These are phyloP conservation scores for Tetranychus cinnabarinus DNA, from an alignment of 1,140 invertebrate species.

Conservation along the genomic window DNA sequence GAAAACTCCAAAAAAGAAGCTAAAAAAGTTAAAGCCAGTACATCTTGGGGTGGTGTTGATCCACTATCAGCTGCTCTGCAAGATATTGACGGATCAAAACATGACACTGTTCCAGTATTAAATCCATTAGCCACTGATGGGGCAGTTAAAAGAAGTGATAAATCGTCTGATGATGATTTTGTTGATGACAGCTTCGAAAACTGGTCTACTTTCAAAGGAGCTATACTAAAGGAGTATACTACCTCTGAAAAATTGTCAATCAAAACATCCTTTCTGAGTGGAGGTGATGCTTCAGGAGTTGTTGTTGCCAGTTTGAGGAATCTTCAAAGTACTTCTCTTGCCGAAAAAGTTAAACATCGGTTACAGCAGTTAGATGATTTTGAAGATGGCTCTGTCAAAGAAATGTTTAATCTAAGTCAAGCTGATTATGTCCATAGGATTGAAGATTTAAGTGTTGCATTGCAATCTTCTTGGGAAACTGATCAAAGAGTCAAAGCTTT, in stretches of 20 bases:
- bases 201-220: slow-evolving; percentile 42
- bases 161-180: slow-evolving; percentile 29
- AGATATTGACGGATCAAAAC: background rate
- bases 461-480: slow-evolving; percentile 65
- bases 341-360: slow-evolving; percentile 68
- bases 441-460: slow-evolving; percentile 64
- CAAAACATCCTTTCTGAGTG: slow-evolving; percentile 48
- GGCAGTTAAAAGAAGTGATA: slow-evolving; percentile 21
- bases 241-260: slow-evolving; percentile 75
- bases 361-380: slow-evolving; percentile 77
- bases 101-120: too few species aligned
- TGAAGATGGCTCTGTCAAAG: slow-evolving; percentile 32
- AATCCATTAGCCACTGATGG: background rate
- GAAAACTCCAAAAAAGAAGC: background rate
- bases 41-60: slow-evolving; percentile 13
- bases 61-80: slow-evolving; percentile 13
- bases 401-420: slow-evolving; percentile 59
- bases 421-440: slow-evolving; percentile 71
- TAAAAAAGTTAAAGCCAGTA: background rate
- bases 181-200: slow-evolving; percentile 34
- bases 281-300: slow-evolving; percentile 25
- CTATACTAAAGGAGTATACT: slow-evolving; percentile 62
- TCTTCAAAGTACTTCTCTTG: slow-evolving; percentile 25
- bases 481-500: slow-evolving; percentile 85
- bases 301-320: background rate